phyloP scores from a whole-genome alignment of 1,140 invertebrate genomes.

The Bombus impatiens region DNA sequence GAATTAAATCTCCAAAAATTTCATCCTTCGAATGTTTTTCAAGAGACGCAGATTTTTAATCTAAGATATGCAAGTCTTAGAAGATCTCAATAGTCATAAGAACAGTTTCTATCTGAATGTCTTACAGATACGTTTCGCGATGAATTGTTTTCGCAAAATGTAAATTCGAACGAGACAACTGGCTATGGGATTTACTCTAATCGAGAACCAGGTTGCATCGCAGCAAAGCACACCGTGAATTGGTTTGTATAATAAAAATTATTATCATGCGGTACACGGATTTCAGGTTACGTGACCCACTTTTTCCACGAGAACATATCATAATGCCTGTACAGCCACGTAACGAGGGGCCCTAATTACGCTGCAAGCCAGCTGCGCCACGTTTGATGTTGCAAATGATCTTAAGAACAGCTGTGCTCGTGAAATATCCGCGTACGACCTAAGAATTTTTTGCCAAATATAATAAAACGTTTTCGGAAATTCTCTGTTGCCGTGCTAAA shows the following conservation, averaged over 20 bases:
- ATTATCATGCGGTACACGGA: slow-evolving; percentile 15
- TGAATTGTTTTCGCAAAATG: neutral
- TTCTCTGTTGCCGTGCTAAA: neutral
- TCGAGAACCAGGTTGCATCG: neutral
- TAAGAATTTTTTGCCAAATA: too few species aligned
- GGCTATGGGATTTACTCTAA: neutral
- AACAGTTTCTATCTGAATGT: too few species aligned
- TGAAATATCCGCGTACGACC: neutral
- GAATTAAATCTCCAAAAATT: too few species aligned
- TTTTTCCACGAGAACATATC: slow-evolving; percentile 49
- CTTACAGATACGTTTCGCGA: neutral
- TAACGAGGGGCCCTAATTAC: slow-evolving; percentile 63
- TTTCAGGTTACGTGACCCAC: slow-evolving; percentile 25
- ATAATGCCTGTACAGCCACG: slow-evolving; percentile 28
- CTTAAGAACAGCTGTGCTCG: slow-evolving; percentile 38
- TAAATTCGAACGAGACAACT: neutral
- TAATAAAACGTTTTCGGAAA: neutral
- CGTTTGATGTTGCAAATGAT: slow-evolving; percentile 50
- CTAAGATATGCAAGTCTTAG: neutral
- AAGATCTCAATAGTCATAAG: neutral
- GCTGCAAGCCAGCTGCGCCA: neutral
- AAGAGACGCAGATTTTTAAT: neutral
- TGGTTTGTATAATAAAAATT: slow-evolving; percentile 39
- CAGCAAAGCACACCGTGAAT: slow-evolving; percentile 21
- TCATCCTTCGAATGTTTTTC: too few species aligned